phyloP scores from a whole-genome alignment of 1,140 invertebrate species.

The Acromyrmex charruanus region DNA sequence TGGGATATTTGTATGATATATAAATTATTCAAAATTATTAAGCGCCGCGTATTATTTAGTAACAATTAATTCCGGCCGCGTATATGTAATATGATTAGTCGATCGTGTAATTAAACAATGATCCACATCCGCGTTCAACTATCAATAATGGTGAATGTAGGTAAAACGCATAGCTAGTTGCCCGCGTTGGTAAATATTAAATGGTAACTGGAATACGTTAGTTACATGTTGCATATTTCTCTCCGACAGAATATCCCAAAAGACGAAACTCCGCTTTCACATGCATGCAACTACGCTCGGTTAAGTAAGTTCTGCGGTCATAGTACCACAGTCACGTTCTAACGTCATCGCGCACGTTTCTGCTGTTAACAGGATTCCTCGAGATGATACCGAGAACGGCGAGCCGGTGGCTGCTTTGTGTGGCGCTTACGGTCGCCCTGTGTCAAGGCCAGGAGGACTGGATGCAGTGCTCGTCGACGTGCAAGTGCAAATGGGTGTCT shows the following conservation, averaged over 20 bases:
- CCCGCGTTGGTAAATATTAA: conserved; percentile 30
- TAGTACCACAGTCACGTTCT: conserved; percentile 46
- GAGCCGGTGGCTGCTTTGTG: conserved; percentile 73
- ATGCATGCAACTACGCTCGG: conserved; percentile 21
- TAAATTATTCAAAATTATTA: conserved; percentile 63
- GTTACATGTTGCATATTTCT: conserved; percentile 3
- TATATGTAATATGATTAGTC: conserved; percentile 52
- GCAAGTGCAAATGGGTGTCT: conserved; percentile 93
- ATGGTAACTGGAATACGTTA: conserved; percentile 13
- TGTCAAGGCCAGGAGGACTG: conserved; percentile 86
- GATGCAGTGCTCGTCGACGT: conserved; percentile 87
- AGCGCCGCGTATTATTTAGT: conserved; percentile 52
- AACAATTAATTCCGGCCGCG: conserved; percentile 52
- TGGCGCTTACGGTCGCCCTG: conserved; percentile 66
- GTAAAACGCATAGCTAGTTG: not conserved
- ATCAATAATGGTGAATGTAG: conserved; percentile 36
- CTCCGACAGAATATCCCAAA: conserved; percentile 24
- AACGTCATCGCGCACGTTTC: conserved; percentile 56
- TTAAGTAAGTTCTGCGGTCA: conserved; percentile 45
- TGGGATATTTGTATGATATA: conserved; percentile 44
- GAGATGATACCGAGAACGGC: conserved; percentile 76
- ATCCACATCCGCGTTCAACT: conserved; percentile 45
- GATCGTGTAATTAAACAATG: conserved; percentile 59
- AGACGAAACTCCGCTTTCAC: conserved; percentile 27
- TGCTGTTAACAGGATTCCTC: conserved; percentile 73